Evolutionary conservation across 2,888 invertebrate genomes (phyloP), one percentile per base, ranked within the genome.

Genomic region (Dynastes hyllus): DNA sequence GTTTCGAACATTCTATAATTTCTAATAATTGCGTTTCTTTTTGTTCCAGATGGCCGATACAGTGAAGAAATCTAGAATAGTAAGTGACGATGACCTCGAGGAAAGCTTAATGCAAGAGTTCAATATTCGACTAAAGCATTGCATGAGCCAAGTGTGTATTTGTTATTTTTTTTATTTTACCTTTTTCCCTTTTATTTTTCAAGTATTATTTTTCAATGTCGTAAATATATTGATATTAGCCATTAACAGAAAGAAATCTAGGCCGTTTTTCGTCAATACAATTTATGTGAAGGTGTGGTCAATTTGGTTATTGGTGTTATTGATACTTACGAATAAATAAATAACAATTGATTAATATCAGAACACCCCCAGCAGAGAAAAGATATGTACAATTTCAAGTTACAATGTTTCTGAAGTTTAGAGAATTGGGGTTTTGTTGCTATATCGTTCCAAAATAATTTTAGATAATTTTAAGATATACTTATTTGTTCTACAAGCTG

Each of bases 61-160:
- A 40, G 88, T 89, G 82, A 89, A 89, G 83, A 89, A 89, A 83
- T 89, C 89, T 75, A 86, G 89, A 87, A 89, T 89, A 83, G 89
- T 89, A 89, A 88, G 88, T 89, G 88, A 87, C 70, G 87, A 88
- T 82, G 87, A 89, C 81, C 84, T 89, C 70, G 89, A 89, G 84
- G 89, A 89, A 83, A 85, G 87, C 80, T 85, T 89, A 82, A 87
- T 89, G 85, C 88, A 89, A 85, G 89, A 89, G 83, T 89, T 89
- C 88, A 89, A 89, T 86, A 84, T 87, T 84, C 86, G 89, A 81
- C 86, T 89, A 85, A 89, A 89, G 87, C 88, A 85, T 83, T 89
- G 89, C 88, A 88, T 89, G 88, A 88, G 87, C 84, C 85, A 88
- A 86, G 88, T 89, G 87, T 87, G 88, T 88, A 82, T 82, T 78